Evolutionary conservation across 1,140 invertebrate genomes (phyloP).

Genomic region (Rhizoglyphus robini): DNA sequence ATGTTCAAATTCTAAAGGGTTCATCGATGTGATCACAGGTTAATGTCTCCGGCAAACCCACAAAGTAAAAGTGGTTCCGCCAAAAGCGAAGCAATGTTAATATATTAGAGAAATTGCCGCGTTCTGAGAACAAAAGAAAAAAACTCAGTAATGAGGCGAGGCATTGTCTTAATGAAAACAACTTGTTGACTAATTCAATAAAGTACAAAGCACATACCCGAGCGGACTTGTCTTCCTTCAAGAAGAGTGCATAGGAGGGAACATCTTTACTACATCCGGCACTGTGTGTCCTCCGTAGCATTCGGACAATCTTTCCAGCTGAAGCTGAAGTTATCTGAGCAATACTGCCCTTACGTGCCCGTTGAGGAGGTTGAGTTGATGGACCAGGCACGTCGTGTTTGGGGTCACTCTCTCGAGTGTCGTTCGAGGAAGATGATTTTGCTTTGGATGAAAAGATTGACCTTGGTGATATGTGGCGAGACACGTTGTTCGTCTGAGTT

Average conservation of each 20-base stretch:
- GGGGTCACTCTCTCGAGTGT: neutral
- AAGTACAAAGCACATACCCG: neutral
- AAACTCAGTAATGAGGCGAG: too few species aligned
- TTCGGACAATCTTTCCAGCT: conserved; percentile 29
- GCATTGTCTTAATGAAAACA: too few species aligned
- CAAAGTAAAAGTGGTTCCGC: too few species aligned
- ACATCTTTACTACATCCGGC: conserved; percentile 36
- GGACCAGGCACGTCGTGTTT: neutral
- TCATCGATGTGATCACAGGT: too few species aligned
- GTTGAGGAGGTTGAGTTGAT: neutral
- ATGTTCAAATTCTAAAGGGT: too few species aligned
- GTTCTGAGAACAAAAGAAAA: too few species aligned
- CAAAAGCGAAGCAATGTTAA: too few species aligned
- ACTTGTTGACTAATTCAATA: too few species aligned
- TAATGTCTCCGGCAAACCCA: too few species aligned
- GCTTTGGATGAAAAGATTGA: neutral
- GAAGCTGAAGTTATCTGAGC: conserved; percentile 26
- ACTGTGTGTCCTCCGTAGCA: conserved; percentile 34
- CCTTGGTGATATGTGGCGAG: neutral
- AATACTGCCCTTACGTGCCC: conserved; percentile 18
- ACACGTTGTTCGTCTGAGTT: neutral
- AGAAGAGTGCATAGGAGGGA: conserved; percentile 32
- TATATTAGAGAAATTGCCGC: too few species aligned
- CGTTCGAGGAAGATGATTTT: neutral
- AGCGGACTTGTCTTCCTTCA: neutral